phyloP scores from a whole-genome alignment of 2,113 vertebrate genomes.

The Progne subis region DNA sequence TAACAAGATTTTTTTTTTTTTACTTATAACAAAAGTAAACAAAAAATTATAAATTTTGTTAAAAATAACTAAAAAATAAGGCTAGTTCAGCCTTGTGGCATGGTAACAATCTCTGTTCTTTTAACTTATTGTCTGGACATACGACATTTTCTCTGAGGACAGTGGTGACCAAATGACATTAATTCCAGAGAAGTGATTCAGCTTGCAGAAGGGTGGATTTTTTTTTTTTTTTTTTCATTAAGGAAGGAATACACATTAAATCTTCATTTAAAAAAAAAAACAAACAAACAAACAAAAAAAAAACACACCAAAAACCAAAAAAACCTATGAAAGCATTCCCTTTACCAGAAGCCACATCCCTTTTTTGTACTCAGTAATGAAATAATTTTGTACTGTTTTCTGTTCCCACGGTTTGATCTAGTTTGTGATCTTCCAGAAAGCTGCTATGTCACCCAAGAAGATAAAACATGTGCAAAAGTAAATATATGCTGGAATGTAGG shows the following conservation, averaged over 20 bases:
- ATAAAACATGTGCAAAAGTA: constrained; percentile 19
- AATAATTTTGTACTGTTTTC: constrained; percentile 29
- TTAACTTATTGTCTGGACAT: constrained; percentile 52
- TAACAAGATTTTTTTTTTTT: background rate
- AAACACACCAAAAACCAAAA: background rate
- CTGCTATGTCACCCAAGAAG: background rate
- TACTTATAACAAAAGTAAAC: constrained; percentile 14
- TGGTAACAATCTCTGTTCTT: constrained; percentile 58
- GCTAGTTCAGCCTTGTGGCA: constrained; percentile 48
- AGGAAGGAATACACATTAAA: constrained; percentile 33
- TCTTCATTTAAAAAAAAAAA: background rate
- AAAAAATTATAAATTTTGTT: background rate
- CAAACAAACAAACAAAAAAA: background rate
- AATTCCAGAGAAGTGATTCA: constrained; percentile 73
- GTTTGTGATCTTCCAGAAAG: background rate
- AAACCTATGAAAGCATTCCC: constrained; percentile 24
- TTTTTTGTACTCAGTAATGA: constrained; percentile 32
- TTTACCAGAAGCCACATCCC: constrained; percentile 4
- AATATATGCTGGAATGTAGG: constrained; percentile 20
- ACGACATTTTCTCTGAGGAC: constrained; percentile 49
- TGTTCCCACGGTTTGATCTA: background rate
- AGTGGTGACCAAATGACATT: constrained; percentile 53
- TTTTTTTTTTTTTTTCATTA: background rate
- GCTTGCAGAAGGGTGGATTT: background rate
- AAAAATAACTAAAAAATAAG: constrained; percentile 55